Evolutionary conservation across 2,888 invertebrate genomes (phyloP), one percentile per base, ranked within the genome.

Genomic region (Homarus gammarus): DNA sequence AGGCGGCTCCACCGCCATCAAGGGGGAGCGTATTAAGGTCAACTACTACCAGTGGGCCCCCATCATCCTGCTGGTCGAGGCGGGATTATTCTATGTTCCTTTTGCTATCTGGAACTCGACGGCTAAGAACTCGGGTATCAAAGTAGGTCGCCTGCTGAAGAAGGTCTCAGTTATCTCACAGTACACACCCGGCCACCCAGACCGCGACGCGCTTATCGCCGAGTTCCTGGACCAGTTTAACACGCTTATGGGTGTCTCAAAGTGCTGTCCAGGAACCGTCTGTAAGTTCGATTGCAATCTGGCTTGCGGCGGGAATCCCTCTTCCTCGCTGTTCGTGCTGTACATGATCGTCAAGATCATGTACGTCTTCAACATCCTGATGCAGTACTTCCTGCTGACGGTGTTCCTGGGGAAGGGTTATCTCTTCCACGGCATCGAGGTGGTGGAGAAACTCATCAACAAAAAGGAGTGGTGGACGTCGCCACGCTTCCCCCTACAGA

Each of bases 401-500:
- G 93, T 93, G n/a, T 94, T 94, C 92, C 93, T 94, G 89, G 94
- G 93, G 40, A 92, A 93, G 70, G 93, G 93, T 38, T 93, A 93
- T 83, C 91, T 93, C 33, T 92, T 92, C 72, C 93, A 93, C 88
- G 93, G 93, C n/a, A 92, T 93, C 38, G 93, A 93, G 83, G 92
- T 93, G n/a, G 86, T 93, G 27, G 92, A 92, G 64, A 92, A 93
- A 75, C 88, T 93, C 83, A 92, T 93, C 75, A 91, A 92, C 70
- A 93, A 93, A 49, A 93, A 93, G 77, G 93, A 93, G 81, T 94
- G 94, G 94, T 93, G 93, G 93, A 93, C 94, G 75, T 93, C 93
- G n/a, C 93, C 93, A 8, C 92, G 94, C 49, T 94, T 94, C 85
- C 94, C 94, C 6, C 92, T 94, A 38, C 94, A 94, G 87, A 94